These are phyloP conservation scores for Archips xylosteana DNA, from an alignment of 2,888 invertebrate genomes.

Conservation along the genomic window DNA sequence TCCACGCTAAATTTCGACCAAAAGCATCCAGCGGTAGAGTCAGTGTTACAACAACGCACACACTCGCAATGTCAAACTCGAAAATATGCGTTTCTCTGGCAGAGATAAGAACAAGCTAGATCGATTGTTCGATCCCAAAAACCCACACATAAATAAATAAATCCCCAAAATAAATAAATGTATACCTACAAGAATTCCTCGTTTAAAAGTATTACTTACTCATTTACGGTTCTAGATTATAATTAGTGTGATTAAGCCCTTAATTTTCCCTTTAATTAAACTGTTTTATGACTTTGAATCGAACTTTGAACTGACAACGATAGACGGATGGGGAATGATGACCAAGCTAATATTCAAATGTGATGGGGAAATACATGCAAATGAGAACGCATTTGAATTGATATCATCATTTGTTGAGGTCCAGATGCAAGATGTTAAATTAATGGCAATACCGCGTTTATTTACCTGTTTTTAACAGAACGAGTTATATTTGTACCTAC, in stretches of 20 bases:
- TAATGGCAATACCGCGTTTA: not conserved
- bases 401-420: not conserved
- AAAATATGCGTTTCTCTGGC: too few species aligned
- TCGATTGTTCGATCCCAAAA: too few species aligned
- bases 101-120: too few species aligned
- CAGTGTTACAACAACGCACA: too few species aligned
- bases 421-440: not conserved
- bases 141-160: too few species aligned
- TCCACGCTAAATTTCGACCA: too few species aligned
- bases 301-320: not conserved
- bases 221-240: too few species aligned
- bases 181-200: too few species aligned
- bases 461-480: not conserved
- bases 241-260: not conserved
- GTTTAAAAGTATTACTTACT: too few species aligned
- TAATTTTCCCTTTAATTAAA: slow-evolving; percentile 8
- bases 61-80: too few species aligned
- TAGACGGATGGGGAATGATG: not conserved
- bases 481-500: not conserved
- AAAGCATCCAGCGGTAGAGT: too few species aligned
- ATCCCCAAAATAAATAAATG: too few species aligned
- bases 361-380: not conserved
- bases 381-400: not conserved
- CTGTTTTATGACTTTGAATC: not conserved
- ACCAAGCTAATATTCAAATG: slow-evolving; percentile 8